These are phyloP conservation scores for Tenthredo amoena DNA, from an alignment of 2,888 invertebrate species.

Conservation along the genomic window DNA sequence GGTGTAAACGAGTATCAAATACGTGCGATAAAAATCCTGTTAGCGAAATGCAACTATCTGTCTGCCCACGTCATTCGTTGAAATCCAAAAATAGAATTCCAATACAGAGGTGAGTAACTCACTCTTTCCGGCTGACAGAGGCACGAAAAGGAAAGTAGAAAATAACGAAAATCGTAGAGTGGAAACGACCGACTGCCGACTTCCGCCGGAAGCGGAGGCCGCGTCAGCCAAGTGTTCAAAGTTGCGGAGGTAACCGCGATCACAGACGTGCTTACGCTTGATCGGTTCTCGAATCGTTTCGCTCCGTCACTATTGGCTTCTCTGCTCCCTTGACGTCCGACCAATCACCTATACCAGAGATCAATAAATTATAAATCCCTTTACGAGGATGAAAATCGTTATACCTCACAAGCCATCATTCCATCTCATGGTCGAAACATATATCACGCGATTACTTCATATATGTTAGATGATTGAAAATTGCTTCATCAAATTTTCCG, in stretches of 20 bases:
- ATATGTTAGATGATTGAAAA: background rate
- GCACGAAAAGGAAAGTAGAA: conserved; percentile 41
- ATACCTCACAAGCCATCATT: background rate
- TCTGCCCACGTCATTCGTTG: conserved; percentile 7
- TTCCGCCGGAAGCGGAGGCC: conserved; percentile 47
- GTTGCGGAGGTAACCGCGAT: conserved; percentile 30
- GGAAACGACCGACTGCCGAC: conserved; percentile 43
- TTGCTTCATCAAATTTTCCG: background rate
- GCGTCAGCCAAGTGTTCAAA: conserved; percentile 47
- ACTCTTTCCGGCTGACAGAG: conserved; percentile 35
- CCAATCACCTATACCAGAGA: conserved; percentile 31
- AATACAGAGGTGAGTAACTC: conserved; percentile 25
- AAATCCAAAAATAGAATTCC: conserved; percentile 32
- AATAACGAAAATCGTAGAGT: conserved; percentile 43
- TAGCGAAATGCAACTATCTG: conserved; percentile 25
- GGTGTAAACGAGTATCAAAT: conserved; percentile 18
- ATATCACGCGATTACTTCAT: background rate
- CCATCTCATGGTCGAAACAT: background rate
- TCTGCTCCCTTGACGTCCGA: conserved; percentile 2
- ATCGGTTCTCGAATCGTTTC: conserved; percentile 41
- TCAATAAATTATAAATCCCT: conserved; percentile 36
- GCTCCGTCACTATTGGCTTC: conserved; percentile 39
- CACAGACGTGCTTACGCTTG: conserved; percentile 38
- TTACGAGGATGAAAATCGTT: background rate
- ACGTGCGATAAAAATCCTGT: conserved; percentile 18